Evolutionary conservation across 2,797 vertebrate species (phyloP), one percentile per base, ranked within the genome.

Genomic region (Lepidocolaptes lacrymiger): DNA sequence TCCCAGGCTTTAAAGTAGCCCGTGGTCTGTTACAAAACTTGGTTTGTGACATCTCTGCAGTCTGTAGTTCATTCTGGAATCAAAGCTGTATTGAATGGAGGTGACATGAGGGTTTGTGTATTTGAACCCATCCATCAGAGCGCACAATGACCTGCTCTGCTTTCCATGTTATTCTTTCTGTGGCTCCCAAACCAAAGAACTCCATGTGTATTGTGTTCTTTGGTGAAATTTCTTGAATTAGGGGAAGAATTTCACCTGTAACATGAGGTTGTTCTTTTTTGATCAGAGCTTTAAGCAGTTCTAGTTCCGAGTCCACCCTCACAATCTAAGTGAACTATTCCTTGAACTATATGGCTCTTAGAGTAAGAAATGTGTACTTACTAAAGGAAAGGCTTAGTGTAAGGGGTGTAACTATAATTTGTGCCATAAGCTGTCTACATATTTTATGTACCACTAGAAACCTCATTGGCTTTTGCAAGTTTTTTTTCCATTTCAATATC

Each of bases 371-470:
- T 2, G 2, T 86, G 82, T 62, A 69, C 77, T 84, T 76, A 63
- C 26, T 52, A 59, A 82, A 84, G 73, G 55, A 76, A 72, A 76
- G 74, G 37, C 61, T 95, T 81, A 62, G 28, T 59, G 48, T 67
- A 88, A 91, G 41, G 24, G 39, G 51, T 91, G 77, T 76, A 93
- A 51, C 74, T 91, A 9, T 89, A 89, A 91, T 89, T 78, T 84
- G 58, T 91, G 74, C 80, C 54, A 82, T 72, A 96, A 95, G 75
- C 34, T 91, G 44, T 62, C 82, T 82, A 89, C 19, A 4, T 93
- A 63, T 79, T 83, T 89, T 86, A 82, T 73, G 63, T 46, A 66
- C 46, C 41, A 55, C 64, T 83, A 73, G 76, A 75, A 95, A 84
- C 41, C 49, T 93, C 16, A 39, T 1, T 92, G 84, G 62, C 59